These are phyloP conservation scores for Planococcus citri DNA, from an alignment of 1,140 invertebrate species.

Conservation along the genomic window DNA sequence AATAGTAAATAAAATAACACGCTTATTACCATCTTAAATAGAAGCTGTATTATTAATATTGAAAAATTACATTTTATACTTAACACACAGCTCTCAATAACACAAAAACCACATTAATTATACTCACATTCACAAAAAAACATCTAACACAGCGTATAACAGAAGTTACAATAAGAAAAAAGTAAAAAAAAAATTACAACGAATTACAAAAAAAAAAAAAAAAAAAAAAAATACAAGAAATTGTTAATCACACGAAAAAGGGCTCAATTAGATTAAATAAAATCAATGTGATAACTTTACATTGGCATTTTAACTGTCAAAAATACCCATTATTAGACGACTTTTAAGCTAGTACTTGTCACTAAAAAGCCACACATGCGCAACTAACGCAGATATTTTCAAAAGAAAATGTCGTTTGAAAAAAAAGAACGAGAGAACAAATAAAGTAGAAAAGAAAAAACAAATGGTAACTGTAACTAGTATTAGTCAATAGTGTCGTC, in stretches of 20 bases:
- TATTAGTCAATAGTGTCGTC: too few relatives aligned
- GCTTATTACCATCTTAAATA: not conserved
- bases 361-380: too few relatives aligned
- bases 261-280: not conserved
- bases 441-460: too few relatives aligned
- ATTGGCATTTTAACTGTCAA: too few relatives aligned
- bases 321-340: too few relatives aligned
- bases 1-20: too few relatives aligned
- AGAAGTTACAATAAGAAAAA: not conserved
- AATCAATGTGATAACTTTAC: too few relatives aligned
- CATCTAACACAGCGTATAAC: conserved; percentile 2
- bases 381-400: too few relatives aligned
- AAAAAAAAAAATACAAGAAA: not conserved
- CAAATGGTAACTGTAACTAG: too few relatives aligned
- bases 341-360: too few relatives aligned
- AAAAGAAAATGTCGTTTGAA: too few relatives aligned
- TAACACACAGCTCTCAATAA: not conserved
- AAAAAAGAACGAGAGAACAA: too few relatives aligned
- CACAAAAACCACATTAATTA: not conserved
- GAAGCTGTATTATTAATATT: not conserved
- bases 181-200: conserved; percentile 4
- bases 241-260: not conserved
- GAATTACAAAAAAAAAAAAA: not conserved
- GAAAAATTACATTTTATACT: not conserved
- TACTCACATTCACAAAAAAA: not conserved